Evolutionary conservation across 2,797 vertebrate species (phyloP), one percentile per base, ranked within the genome.

Genomic region (Pipistrellus kuhlii): DNA sequence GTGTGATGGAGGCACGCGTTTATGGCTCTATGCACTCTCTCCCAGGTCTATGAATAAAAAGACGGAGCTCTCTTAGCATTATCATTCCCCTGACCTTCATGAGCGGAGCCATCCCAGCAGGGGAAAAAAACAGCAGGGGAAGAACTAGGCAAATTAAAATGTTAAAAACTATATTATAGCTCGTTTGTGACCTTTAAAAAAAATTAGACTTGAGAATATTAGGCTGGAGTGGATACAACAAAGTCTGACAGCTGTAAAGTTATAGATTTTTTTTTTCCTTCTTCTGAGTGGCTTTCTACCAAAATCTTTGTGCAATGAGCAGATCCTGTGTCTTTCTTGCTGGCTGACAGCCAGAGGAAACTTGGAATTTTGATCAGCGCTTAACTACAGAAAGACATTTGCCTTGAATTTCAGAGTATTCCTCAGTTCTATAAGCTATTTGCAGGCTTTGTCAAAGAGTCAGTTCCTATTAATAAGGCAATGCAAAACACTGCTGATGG

Each of bases 391-490:
- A 91, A 96, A 97, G 97, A 88, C 94, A 97, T 93, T 93, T 84
- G 55, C 90, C 96, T 91, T 85, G 95, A 96, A 91, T 96, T 95
- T 92, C 90, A 83, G 76, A 94, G 95, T 62, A 35, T 66, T 90
- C 57, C 59, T 95, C 6, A 25, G 11, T 77, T 95, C 93, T 85
- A 6, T 72, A 96, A 97, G 88, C 91, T 95, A 57, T 96, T 96
- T 92, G 92, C 94, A 85, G 96, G 97, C 91, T 97, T 98, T 98
- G 95, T 97, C 90, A 94, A 92, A 97, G 97, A 97, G 94, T 97
- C 85, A 81, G 96, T 94, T 98, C 91, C 95, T 97, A 89, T 97
- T 98, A 98, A 98, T 96, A 97, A 98, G 96, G 95, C 86, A 91
- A 95, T 85, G 95, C 89, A 97, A 97, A 98, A 97, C 85, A 92